phyloP scores from a whole-genome alignment of 2,113 vertebrate species.

The Parus major region DNA sequence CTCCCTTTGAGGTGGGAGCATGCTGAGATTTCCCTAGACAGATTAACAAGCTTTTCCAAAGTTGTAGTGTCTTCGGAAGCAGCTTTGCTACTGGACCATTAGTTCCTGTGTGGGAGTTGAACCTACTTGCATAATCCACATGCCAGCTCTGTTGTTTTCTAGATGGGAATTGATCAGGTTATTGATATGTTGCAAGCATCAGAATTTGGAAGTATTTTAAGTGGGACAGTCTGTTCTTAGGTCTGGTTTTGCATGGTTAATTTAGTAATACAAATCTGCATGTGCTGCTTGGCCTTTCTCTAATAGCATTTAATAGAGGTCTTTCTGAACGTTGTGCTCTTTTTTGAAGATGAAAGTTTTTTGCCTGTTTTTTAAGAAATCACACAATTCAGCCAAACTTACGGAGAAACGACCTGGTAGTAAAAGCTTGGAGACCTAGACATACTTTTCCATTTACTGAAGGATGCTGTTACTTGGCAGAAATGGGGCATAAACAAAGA shows the following conservation, averaged over 20 bases:
- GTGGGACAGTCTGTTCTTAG: neutral
- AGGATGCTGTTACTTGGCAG: slow-evolving; percentile 1
- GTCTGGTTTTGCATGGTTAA: neutral
- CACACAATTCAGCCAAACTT: neutral
- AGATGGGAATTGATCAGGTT: neutral
- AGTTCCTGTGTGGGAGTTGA: neutral
- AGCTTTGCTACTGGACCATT: neutral
- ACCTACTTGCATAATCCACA: neutral
- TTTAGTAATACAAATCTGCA: neutral
- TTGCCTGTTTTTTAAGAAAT: neutral
- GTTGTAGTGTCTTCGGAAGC: neutral
- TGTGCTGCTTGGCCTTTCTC: neutral
- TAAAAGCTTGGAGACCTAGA: neutral
- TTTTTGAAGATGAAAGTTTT: neutral
- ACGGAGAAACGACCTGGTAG: neutral
- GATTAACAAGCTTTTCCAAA: neutral
- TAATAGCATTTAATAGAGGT: neutral
- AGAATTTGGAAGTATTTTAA: neutral
- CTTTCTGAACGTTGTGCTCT: neutral
- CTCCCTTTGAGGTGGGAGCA: rapidly evolving
- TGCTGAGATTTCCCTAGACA: neutral
- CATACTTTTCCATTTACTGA: neutral
- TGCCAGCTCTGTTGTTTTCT: neutral
- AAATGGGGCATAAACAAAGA: slow-evolving; percentile 18
- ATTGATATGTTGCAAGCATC: neutral